These are phyloP conservation scores for Wiebesia pumilae DNA, from an alignment of 1,140 invertebrate genomes.

Conservation along the genomic window DNA sequence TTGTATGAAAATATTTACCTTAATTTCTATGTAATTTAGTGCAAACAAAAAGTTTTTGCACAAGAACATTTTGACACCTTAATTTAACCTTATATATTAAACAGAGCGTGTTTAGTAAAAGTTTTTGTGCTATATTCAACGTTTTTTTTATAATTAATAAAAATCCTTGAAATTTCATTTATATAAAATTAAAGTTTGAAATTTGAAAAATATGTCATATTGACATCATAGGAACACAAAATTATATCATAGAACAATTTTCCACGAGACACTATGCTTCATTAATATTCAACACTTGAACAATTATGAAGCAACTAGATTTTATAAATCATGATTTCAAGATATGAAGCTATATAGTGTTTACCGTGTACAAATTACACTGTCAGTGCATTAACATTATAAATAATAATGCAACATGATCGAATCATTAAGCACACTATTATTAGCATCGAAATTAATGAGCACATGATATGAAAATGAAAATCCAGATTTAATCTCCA, in stretches of 20 bases:
- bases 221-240: not conserved
- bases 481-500: not conserved
- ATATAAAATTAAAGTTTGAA: not conserved
- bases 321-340: not conserved
- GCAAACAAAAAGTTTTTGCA: not conserved
- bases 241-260: not conserved
- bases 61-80: not conserved
- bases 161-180: not conserved
- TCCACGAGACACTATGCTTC: conserved; percentile 12
- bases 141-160: not conserved
- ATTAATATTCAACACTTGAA: not conserved
- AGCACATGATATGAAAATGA: not conserved
- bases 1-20: not conserved
- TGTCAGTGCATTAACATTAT: not conserved
- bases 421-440: not conserved
- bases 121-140: not conserved
- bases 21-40: not conserved
- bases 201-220: not conserved
- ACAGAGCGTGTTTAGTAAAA: not conserved
- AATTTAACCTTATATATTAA: not conserved
- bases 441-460: not conserved
- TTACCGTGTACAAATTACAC: conserved; percentile 4
- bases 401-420: not conserved
- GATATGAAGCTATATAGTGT: not conserved
- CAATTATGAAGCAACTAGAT: not conserved